Evolutionary conservation across 1,140 invertebrate genomes (phyloP).

Genomic region (Geopemphigus sp.): DNA sequence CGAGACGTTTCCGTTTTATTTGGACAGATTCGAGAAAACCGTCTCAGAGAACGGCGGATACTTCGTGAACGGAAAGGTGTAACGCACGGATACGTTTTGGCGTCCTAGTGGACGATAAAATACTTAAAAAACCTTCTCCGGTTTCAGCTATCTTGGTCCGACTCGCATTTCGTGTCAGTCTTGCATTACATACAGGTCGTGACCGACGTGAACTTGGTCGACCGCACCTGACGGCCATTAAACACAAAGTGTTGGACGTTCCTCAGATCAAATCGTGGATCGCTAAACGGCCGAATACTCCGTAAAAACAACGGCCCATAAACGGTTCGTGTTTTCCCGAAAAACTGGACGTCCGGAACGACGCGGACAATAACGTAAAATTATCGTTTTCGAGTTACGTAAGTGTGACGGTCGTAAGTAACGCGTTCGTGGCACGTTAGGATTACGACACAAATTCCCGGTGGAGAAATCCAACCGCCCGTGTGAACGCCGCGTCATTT

Average conservation of each 20-base stretch:
- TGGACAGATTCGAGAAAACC: constrained; percentile 60
- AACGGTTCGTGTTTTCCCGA: no score
- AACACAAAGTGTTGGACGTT: constrained; percentile 54
- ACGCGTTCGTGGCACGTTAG: no score
- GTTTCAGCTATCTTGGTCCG: constrained; percentile 57
- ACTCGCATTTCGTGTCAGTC: constrained; percentile 61
- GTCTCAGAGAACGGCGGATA: constrained; percentile 58
- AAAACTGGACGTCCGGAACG: no score
- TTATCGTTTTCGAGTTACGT: no score
- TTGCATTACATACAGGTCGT: constrained; percentile 64
- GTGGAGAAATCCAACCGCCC: no score
- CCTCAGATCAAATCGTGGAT: constrained; percentile 57
- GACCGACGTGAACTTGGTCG: constrained; percentile 60
- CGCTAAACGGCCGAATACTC: constrained; percentile 53
- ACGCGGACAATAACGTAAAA: no score
- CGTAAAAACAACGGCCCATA: no score
- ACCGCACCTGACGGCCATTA: constrained; percentile 56
- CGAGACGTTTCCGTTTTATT: constrained; percentile 59
- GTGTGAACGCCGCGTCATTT: no score
- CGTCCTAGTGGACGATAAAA: no score
- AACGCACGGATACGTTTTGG: background rate
- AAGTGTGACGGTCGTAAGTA: no score
- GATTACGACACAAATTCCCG: no score
- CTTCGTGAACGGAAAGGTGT: constrained; percentile 59
- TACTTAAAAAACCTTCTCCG: no score